phyloP scores from a whole-genome alignment of 1,140 invertebrate species.

The Dolichoris vasculosae region DNA sequence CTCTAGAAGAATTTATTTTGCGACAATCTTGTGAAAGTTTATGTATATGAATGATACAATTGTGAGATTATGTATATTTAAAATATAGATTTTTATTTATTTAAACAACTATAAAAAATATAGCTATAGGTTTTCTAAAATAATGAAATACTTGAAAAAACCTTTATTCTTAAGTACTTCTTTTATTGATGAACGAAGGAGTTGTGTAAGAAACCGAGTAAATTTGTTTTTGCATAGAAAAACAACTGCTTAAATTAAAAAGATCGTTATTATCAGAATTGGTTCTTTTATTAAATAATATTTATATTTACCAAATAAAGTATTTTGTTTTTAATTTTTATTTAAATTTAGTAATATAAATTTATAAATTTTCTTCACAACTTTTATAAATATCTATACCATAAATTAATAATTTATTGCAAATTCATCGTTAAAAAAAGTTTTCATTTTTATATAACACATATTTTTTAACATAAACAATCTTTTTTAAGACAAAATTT shows the following conservation, averaged over 20 bases:
- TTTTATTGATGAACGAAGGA: background rate
- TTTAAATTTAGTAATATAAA: background rate
- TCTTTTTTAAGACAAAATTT: slow-evolving; percentile 39
- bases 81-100: slow-evolving; percentile 35
- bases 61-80: background rate
- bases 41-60: background rate
- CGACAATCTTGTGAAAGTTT: background rate
- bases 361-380: background rate
- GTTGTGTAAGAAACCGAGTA: background rate
- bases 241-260: background rate
- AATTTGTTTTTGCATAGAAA: background rate
- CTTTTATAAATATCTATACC: background rate
- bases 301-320: background rate
- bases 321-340: background rate
- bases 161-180: background rate
- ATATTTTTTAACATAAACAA: slow-evolving; percentile 18
- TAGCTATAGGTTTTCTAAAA: background rate
- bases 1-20: background rate
- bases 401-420: background rate
- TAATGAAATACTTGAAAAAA: background rate
- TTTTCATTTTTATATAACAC: slow-evolving; percentile 42
- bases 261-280: background rate
- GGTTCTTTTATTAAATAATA: background rate
- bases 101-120: background rate
- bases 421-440: slow-evolving; percentile 38